Percentiles rank a stretch among this genome's conserved stretches.
Conservation (phyloP, 1,140 invertebrate species). For the Geopemphigus sp. region DNA sequence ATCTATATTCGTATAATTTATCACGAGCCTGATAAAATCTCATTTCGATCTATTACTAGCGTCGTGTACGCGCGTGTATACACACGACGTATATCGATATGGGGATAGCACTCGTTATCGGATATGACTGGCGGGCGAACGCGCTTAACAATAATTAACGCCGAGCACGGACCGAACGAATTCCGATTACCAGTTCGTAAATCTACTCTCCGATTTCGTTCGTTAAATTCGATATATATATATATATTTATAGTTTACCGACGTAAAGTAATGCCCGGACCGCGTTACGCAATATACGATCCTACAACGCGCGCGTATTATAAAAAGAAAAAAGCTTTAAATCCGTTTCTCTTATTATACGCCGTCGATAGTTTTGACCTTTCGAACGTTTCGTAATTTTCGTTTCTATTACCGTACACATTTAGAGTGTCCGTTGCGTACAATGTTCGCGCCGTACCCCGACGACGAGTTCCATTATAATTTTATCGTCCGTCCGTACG, state of each 20-base stretch:
- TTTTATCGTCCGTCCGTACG: too few relatives aligned
- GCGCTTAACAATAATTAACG: not conserved
- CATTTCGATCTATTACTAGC: slow-evolving; percentile 4
- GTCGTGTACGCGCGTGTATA: not conserved
- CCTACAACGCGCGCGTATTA: not conserved
- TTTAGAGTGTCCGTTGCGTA: too few relatives aligned
- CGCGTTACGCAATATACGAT: not conserved
- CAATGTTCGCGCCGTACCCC: too few relatives aligned
- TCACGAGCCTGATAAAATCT: slow-evolving; percentile 15
- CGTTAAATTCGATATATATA: too few relatives aligned
- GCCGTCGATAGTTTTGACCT: slow-evolving; percentile 17
- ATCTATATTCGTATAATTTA: too few relatives aligned
- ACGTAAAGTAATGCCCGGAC: not conserved
- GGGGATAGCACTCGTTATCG: too few relatives aligned
- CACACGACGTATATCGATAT: too few relatives aligned
- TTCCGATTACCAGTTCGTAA: not conserved
- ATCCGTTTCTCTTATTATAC: not conserved
- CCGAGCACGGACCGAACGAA: not conserved
- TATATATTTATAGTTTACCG: too few relatives aligned
- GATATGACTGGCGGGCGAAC: too few relatives aligned
- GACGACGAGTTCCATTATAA: too few relatives aligned
- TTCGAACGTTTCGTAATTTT: not conserved
- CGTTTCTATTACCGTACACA: too few relatives aligned
- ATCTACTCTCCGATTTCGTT: not conserved
- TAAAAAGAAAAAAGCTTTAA: slow-evolving; percentile 15